Conservation (phyloP, 2,113 vertebrate species). For the Opisthocomus hoazin region DNA sequence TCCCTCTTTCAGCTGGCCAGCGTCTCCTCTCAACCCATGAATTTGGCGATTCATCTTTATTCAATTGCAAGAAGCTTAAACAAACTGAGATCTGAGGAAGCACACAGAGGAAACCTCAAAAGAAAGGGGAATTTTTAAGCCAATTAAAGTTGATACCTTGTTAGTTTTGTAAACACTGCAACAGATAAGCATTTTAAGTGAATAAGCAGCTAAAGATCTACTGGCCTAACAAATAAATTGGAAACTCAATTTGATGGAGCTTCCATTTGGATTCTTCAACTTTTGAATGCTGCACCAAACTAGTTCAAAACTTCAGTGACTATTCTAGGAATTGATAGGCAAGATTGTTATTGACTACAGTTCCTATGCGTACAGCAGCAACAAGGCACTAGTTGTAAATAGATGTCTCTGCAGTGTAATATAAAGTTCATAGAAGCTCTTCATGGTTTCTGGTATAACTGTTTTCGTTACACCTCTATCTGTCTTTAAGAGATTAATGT, state of each 20-base stretch:
- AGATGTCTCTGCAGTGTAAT: not conserved
- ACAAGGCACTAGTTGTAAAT: not conserved
- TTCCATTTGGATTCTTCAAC: not conserved
- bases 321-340: not conserved
- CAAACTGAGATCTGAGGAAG: not conserved
- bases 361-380: not conserved
- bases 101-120: not conserved
- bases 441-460: not conserved
- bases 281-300: not conserved
- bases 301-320: not conserved
- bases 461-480: not conserved
- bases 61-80: not conserved
- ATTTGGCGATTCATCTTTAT: not conserved
- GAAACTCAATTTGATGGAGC: not conserved
- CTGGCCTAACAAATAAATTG: not conserved
- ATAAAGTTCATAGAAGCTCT: not conserved
- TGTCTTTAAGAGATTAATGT: not conserved
- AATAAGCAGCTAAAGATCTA: not conserved
- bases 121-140: not conserved
- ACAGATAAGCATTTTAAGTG: not conserved
- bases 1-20: not conserved
- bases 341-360: not conserved
- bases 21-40: not conserved
- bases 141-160: not conserved
- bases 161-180: not conserved